Conservation (phyloP, 2,888 invertebrate species). For the Lordiphosa andalusiaca region DNA sequence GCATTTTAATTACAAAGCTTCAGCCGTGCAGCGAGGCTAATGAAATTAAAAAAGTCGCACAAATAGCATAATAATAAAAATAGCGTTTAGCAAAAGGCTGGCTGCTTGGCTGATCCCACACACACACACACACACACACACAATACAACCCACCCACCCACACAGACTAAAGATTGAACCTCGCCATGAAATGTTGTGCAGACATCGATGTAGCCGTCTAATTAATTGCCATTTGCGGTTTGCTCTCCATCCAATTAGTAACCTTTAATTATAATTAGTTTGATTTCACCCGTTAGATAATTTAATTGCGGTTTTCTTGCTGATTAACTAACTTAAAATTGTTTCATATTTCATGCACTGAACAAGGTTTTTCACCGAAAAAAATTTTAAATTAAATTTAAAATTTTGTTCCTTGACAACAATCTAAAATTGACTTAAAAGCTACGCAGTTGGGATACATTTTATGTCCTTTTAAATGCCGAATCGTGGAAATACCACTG, state of each 20-base stretch:
- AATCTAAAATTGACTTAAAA: too few relatives aligned
- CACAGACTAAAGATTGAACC: conserved; percentile 6
- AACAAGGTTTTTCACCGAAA: too few relatives aligned
- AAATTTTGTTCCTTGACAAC: too few relatives aligned
- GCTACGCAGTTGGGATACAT: too few relatives aligned
- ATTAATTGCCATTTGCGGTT: conserved; percentile 64
- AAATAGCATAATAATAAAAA: conserved; percentile 70
- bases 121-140: too few relatives aligned
- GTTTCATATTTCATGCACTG: conserved; percentile 6
- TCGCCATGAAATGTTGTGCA: background rate
- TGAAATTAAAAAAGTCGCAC: conserved; percentile 69
- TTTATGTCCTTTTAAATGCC: too few relatives aligned
- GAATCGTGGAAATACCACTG: too few relatives aligned
- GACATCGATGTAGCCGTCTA: conserved; percentile 33
- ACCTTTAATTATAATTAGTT: conserved; percentile 66
- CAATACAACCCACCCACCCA: background rate
- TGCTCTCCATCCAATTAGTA: conserved; percentile 50
- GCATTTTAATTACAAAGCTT: conserved; percentile 70
- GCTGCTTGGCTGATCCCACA: background rate
- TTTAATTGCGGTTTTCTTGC: conserved; percentile 35
- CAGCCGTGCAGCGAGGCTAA: conserved; percentile 46
- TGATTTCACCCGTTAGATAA: conserved; percentile 43
- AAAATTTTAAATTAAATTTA: too few relatives aligned
- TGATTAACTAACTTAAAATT: conserved; percentile 53
- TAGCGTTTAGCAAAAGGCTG: conserved; percentile 46